These are phyloP conservation scores for Rhagoletis zephyria DNA, from an alignment of 1,140 invertebrate genomes.

Conservation along the genomic window DNA sequence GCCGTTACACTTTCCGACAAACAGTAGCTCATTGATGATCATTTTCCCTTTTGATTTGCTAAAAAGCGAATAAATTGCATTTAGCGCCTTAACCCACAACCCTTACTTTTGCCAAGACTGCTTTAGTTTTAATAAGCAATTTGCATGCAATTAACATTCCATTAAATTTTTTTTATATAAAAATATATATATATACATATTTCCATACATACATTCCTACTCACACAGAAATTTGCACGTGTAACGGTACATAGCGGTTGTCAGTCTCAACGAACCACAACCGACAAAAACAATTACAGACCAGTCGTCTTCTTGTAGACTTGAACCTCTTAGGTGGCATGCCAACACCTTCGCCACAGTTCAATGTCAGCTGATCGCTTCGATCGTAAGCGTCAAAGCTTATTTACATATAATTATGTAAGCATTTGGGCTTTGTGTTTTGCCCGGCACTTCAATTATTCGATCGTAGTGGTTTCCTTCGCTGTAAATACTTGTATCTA, in stretches of 20 bases:
- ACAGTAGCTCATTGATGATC: no score
- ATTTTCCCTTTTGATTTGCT: no score
- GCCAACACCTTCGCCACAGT: conserved; percentile 22
- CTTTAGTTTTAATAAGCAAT: conserved; percentile 62
- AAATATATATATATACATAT: not conserved
- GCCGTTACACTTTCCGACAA: no score
- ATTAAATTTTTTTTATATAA: not conserved
- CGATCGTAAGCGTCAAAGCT: conserved; percentile 36
- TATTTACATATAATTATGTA: conserved; percentile 14
- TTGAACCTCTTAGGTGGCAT: not conserved
- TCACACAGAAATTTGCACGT: not conserved
- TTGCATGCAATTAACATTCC: conserved; percentile 70
- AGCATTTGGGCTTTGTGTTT: not conserved
- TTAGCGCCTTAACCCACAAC: not conserved
- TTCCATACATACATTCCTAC: no score
- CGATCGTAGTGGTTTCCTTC: not conserved
- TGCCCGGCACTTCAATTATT: not conserved
- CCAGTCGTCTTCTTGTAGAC: not conserved
- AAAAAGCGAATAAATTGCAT: no score
- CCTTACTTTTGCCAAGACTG: not conserved
- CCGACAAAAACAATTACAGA: not conserved
- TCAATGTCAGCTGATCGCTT: conserved; percentile 49
- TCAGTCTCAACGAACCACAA: not conserved
- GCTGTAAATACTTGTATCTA: not conserved
- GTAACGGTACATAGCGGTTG: not conserved